Percentiles rank a stretch among this genome's conserved stretches.
Conservation (phyloP, 2,797 vertebrate genomes). For the Sylvia borin region DNA sequence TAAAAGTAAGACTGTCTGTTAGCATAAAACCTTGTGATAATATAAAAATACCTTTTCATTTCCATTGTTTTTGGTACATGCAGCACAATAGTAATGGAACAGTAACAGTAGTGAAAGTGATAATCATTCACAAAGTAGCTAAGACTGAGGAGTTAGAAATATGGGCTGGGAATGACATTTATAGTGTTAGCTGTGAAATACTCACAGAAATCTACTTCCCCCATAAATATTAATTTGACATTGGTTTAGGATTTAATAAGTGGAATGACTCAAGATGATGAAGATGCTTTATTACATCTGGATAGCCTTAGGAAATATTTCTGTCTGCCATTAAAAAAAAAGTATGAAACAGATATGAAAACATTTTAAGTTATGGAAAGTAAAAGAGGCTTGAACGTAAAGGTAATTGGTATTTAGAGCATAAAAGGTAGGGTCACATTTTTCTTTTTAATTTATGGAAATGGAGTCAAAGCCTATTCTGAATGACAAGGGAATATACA, state of each 20-base stretch:
- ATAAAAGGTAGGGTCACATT: neutral
- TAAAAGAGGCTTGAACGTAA: neutral
- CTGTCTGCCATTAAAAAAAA: neutral
- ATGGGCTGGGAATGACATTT: slow-evolving; percentile 9
- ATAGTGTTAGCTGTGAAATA: neutral
- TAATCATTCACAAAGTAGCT: neutral
- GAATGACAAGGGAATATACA: neutral
- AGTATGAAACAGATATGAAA: neutral
- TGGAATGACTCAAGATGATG: slow-evolving; percentile 12
- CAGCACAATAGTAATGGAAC: neutral
- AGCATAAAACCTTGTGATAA: neutral
- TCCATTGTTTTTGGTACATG: neutral
- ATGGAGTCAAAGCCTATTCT: neutral
- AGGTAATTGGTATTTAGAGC: neutral
- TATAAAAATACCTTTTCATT: neutral
- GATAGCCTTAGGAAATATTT: neutral
- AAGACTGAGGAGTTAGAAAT: neutral
- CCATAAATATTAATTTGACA: slow-evolving; percentile 29
- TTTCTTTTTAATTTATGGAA: neutral
- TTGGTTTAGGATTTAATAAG: slow-evolving; percentile 20
- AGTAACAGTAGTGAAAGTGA: neutral
- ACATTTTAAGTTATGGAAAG: neutral
- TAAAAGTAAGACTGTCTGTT: neutral
- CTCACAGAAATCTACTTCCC: neutral
- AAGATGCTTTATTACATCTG: neutral